Base-by-base conservation (phyloP, 2,797 vertebrate genomes). In the Percopsis omiscomaycus region DNA sequence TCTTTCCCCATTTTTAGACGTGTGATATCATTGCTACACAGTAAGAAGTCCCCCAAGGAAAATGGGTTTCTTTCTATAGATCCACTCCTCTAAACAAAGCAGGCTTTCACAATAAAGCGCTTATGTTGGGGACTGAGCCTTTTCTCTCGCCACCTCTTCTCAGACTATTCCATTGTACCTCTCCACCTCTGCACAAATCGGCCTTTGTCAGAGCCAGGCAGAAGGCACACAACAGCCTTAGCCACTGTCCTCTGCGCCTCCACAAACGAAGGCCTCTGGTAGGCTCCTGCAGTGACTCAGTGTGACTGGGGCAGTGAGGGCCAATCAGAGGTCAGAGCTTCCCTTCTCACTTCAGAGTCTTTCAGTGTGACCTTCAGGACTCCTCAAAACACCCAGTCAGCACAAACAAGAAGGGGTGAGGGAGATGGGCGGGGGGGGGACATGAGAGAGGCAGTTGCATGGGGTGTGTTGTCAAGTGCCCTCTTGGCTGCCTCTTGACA, bases 371-470 rank as follows among this genome's bases (percentile, higher is more conserved):
- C 88, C 87, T 88, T 83, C 82, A 77, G 75, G 73, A 83, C 83
- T 88, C 77, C 69, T 57, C 66, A 46, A 82, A 88, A 82, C 83
- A 58, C 77, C 82, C 80, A 89, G 89, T 91, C 91, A 92, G 91
- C 89, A 91, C 84, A 85, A 91, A 86, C 49, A 71, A 79, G 79
- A 61, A 14, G 10, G 56, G 70, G 77, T 58, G 47, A 55, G 69
- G 15, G 13, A 47, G 2, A 69, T 51, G 65, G 57, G 66, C 68
- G 80, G 13, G 59, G 63, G 61, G 15, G 64, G 15, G 52, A 64
- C 44, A 79, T 82, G 69, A 77, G 80, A 68, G 66, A 0, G 32
- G 68, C 72, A 75, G 83, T 87, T 81, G 77, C 70, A 82, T 69
- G 79, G 74, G 84, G 80, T 84, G 82, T 85, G 84, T 86, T 80